Evolutionary conservation across 1,140 invertebrate genomes (phyloP), one percentile per base, ranked within the genome.

Genomic region (Drosophila bocki): DNA sequence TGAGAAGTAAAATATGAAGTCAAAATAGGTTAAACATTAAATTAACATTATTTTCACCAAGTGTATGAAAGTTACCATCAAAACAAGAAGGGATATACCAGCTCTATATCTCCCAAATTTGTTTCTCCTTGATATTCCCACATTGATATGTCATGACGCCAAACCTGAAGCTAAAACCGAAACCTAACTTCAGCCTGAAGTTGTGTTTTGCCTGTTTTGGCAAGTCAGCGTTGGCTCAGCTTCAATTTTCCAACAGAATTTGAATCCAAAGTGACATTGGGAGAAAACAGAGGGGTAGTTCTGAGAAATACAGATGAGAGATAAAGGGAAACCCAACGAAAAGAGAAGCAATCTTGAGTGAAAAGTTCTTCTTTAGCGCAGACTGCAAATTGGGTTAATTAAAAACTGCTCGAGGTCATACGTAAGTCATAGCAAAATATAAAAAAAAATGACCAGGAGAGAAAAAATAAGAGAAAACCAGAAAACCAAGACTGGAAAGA

Each of bases 311-410:
- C 59, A 19, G 22, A 44, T 56, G 47, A 32, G 19, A 48, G 42
- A 59, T 37, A 32, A 15, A 47, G 45, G 19, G 11, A 57, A 41
- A 70, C 29, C 59, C 22, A 42, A n/a, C 17, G 19, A 53, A 48
- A 47, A 56, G 50, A 15, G 72, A 64, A 76, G 50, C 54, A 83
- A 88, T 88, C 78, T 88, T 78, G 71, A 56, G 57, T 35, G 57
- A 63, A 82, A 75, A 83, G 75, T 65, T 87, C 74, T 78, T 84
- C 53, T 61, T 45, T 9, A 59, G 60, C 80, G 65, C 47, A 80
- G 56, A 78, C 80, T 84, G 78, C 81, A 87, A 87, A 87, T 87
- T 87, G 87, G 84, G 84, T 87, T 87, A 87, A 90, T 87, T 87
- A 87, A 87, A 87, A 87, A 88, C 69, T 71, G 78, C 84, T 87